Conservation (phyloP, 2,113 vertebrate species). For the Gobiocypris rarus region DNA sequence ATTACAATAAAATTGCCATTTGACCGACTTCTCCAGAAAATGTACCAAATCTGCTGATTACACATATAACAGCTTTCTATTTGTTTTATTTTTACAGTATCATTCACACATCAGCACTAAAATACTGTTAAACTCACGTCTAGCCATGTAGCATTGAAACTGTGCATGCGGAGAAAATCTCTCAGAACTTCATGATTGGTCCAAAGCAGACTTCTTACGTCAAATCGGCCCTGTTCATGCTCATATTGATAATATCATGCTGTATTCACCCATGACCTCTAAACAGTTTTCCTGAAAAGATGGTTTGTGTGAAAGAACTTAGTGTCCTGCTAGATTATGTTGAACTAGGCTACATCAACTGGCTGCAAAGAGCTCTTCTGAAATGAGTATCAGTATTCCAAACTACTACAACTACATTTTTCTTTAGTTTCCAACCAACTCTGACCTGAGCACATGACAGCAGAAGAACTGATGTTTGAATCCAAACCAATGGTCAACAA, state of each 20-base stretch:
- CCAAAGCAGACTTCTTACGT: not conserved
- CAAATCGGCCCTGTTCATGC: not conserved
- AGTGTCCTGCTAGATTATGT: not conserved
- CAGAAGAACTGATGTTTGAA: conserved; percentile 24
- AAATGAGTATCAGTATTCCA: not conserved
- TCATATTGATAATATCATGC: not conserved
- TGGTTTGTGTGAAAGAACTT: not conserved
- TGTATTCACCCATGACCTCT: not conserved
- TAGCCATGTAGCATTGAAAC: not conserved
- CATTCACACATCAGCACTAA: no score
- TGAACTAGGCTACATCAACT: no score
- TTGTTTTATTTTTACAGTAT: no score
- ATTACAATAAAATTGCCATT: no score
- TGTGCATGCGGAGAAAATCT: not conserved
- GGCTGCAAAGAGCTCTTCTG: not conserved
- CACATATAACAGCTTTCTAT: no score
- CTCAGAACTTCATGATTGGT: not conserved
- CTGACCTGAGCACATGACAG: not conserved
- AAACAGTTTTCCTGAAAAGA: not conserved
- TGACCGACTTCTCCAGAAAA: no score
- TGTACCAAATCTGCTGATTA: no score
- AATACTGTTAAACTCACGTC: no score
- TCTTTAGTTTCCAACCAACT: conserved; percentile 4
- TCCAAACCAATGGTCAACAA: conserved; percentile 35
- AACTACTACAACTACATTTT: not conserved